phyloP scores from a whole-genome alignment of 2,797 vertebrate species.

The Anguilla obscura region DNA sequence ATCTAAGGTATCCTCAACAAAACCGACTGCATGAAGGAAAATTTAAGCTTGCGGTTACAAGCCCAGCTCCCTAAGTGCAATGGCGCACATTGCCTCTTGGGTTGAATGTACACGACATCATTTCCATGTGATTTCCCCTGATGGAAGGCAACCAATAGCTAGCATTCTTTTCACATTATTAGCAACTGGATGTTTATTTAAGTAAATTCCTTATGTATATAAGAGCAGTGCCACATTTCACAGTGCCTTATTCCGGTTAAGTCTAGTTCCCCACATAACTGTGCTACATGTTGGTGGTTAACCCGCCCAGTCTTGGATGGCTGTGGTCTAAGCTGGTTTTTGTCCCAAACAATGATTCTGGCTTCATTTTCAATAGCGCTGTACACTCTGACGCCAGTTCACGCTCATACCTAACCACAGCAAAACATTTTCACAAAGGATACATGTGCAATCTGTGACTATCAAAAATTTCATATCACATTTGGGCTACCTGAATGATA shows the following conservation, averaged over 20 bases:
- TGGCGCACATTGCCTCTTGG: background rate
- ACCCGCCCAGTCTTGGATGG: background rate
- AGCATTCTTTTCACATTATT: background rate
- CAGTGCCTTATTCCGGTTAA: background rate
- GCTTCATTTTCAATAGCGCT: too few species aligned
- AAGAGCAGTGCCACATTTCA: background rate
- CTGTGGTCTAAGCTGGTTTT: too few species aligned
- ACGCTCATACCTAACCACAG: too few species aligned
- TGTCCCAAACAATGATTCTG: too few species aligned
- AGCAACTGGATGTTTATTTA: background rate
- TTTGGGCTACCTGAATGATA: too few species aligned
- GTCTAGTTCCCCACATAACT: background rate
- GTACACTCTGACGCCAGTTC: too few species aligned
- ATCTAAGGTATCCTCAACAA: background rate
- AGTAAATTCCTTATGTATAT: background rate
- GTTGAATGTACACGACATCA: background rate
- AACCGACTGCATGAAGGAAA: background rate
- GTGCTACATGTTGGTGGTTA: background rate
- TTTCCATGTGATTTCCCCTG: background rate
- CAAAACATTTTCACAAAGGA: too few species aligned
- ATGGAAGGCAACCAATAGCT: background rate
- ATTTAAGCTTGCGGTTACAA: background rate
- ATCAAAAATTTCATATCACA: too few species aligned
- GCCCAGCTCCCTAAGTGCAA: background rate
- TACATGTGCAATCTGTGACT: too few species aligned